Percentiles rank a stretch among this genome's conserved stretches.
Conservation (phyloP, 2,113 vertebrate genomes). For the Hemibates koningsi region DNA sequence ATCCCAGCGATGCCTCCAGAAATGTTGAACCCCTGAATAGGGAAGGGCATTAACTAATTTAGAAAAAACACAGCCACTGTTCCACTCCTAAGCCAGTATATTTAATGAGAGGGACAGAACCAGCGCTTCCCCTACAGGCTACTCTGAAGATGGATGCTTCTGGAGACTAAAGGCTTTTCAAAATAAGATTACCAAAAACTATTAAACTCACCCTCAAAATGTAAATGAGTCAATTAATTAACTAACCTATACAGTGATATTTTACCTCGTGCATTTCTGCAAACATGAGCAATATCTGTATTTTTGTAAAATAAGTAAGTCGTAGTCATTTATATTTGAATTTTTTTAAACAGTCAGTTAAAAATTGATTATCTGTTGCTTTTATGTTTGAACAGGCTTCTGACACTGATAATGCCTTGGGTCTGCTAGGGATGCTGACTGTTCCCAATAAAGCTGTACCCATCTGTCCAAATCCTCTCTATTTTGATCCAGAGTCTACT, state of each 20-base stretch:
- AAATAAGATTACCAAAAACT: neutral
- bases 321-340: rapidly evolving
- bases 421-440: neutral
- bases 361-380: neutral
- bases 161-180: neutral
- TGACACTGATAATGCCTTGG: neutral
- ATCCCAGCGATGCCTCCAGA: neutral
- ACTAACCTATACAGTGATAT: neutral
- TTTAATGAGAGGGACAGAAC: neutral
- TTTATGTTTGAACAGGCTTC: neutral
- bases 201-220: neutral
- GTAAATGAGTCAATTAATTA: neutral
- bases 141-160: neutral
- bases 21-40: neutral
- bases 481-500: neutral
- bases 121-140: neutral
- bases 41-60: neutral
- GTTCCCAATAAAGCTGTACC: neutral
- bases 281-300: neutral
- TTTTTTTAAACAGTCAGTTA: neutral
- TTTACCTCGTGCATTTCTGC: neutral
- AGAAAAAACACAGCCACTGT: neutral
- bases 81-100: neutral
- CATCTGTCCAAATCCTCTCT: neutral
- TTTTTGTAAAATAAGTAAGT: neutral